Evolutionary conservation across 2,113 vertebrate species (phyloP), one percentile per base, ranked within the genome.

Genomic region (Leucoraja erinaceus): DNA sequence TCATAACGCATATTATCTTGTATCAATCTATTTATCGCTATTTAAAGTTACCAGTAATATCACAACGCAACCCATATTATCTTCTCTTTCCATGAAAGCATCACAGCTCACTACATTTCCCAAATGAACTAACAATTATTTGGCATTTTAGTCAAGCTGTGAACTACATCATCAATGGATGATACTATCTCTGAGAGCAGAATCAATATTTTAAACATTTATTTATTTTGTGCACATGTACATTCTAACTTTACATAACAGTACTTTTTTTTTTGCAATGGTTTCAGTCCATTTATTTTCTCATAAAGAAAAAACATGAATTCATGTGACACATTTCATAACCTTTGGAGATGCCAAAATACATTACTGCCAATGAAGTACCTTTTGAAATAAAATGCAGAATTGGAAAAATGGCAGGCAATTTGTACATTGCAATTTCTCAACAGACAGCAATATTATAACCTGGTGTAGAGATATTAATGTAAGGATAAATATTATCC

Each of bases 131-230:
- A 16, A 72, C 33, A 68, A 90, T 33, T 90, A 74, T 28, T 72
- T 91, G 10, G 12, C 90, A 91, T 70, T 38, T 28, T 72, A 31
- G 38, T 54, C 22, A 54, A 14, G 1, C 28, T 28, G 20, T 47
- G 88, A 90, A 47, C 20, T 68, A 56, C 18, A 38, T 11, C 63
- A 68, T 88, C n/a, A 66, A 63, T 56, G 14, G 25, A 88, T 66
- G 22, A 12, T 18, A 16, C 63, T 47, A 91, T 54, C 22, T 54
- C 38, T 47, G 90, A 91, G 70, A 72, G 72, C 47, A 54, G 20
- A 91, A 72, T 54, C 70, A 25, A 5, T 54, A 72, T 91, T 70
- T 91, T 91, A 72, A 91, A 70, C 33, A n/a, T 72, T 54, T 72
- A 54, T 3, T 25, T 72, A 9, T 54, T 91, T 72, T 91, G 14